Evolutionary conservation across 2,888 invertebrate genomes (phyloP).

Genomic region (Dicyrtoma fusca): DNA sequence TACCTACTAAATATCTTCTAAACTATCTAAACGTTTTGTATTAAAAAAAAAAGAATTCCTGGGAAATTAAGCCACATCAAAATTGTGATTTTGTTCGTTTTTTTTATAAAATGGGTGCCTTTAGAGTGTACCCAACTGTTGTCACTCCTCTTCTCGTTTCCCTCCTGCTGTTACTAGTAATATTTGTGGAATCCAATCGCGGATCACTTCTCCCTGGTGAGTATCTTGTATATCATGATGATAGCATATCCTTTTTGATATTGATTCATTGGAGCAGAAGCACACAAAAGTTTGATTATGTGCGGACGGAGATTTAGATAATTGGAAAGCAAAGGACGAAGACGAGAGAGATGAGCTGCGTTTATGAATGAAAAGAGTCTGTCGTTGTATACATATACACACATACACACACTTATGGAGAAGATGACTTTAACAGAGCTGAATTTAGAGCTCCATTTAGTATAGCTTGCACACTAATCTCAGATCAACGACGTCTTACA

Average conservation of each 20-base stretch:
- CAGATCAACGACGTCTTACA: conserved; percentile 8
- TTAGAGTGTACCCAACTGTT: background rate
- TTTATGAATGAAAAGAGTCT: conserved; percentile 23
- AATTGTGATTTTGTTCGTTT: background rate
- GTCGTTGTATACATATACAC: background rate
- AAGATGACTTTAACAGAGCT: no score
- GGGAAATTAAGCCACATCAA: no score
- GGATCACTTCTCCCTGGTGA: conserved; percentile 31
- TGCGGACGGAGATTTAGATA: no score
- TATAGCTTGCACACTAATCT: background rate
- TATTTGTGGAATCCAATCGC: conserved; percentile 21
- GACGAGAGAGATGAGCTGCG: background rate
- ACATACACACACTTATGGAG: background rate
- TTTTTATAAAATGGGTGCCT: conserved; percentile 14
- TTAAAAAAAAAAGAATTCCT: no score
- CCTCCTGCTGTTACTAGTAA: background rate
- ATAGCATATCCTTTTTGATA: background rate
- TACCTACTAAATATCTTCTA: no score
- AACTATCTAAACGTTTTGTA: no score
- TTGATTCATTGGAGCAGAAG: background rate
- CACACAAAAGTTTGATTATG: no score
- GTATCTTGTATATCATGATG: background rate
- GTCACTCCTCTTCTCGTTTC: background rate
- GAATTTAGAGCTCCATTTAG: no score
- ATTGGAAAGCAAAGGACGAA: background rate